Conservation (phyloP, 2,888 invertebrate genomes). For the Acanthosoma haemorrhoidale region DNA sequence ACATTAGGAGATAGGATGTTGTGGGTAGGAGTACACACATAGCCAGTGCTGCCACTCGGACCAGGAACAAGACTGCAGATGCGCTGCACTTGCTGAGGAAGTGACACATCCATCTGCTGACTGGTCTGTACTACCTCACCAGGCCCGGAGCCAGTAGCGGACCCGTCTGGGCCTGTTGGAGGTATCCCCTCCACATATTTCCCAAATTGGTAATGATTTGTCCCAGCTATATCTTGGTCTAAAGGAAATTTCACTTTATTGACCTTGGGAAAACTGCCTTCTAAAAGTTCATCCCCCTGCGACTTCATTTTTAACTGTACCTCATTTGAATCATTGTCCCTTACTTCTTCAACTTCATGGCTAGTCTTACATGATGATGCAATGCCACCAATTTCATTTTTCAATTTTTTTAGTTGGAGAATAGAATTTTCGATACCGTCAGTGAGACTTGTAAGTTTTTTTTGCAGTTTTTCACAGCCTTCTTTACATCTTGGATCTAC, state of each 20-base stretch:
- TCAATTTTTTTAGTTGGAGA: neutral
- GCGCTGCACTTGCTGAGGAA: constrained; percentile 42
- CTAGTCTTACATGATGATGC: neutral
- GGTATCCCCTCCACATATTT: constrained; percentile 7
- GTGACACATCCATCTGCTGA: constrained; percentile 44
- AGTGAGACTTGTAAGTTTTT: neutral
- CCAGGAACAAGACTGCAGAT: constrained; percentile 42
- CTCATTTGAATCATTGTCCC: neutral
- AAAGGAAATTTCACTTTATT: neutral
- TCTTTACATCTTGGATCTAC: constrained; percentile 9
- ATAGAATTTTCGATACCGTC: neutral
- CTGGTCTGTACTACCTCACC: constrained; percentile 44
- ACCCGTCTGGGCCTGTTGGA: constrained; percentile 33
- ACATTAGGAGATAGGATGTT: neutral
- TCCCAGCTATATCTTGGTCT: neutral
- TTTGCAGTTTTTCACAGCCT: neutral
- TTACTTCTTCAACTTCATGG: neutral
- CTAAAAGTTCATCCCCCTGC: neutral
- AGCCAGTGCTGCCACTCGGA: constrained; percentile 23
- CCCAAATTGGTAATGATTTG: neutral
- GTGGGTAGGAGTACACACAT: constrained; percentile 11
- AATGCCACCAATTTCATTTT: neutral
- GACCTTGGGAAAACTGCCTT: neutral
- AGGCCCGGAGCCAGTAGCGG: constrained; percentile 39
- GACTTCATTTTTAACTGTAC: neutral